Conservation (phyloP, 2,888 invertebrate species). For the Polymixis flavicincta region DNA sequence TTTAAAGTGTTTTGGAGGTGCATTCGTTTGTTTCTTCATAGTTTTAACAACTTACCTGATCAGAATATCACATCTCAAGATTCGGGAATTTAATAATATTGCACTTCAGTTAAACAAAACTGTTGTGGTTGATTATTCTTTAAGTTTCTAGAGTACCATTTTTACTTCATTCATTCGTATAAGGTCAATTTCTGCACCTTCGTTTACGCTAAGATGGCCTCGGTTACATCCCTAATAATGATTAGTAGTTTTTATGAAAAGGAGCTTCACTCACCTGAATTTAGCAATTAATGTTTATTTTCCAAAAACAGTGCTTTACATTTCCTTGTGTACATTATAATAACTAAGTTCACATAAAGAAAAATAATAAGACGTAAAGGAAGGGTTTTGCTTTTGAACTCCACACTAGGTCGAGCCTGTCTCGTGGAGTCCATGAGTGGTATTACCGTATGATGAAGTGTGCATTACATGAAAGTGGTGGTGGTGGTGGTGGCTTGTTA, state of each 20-base stretch:
- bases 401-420: too few species aligned
- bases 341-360: too few species aligned
- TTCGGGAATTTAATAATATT: background rate
- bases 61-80: background rate
- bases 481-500: too few species aligned
- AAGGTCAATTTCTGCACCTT: background rate
- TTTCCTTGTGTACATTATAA: too few species aligned
- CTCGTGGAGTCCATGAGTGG: too few species aligned
- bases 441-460: too few species aligned
- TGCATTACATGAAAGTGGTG: too few species aligned
- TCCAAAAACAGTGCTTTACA: too few species aligned
- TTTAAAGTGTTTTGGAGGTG: slow-evolving; percentile 30
- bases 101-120: background rate
- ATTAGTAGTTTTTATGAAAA: background rate
- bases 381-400: too few species aligned
- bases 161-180: background rate
- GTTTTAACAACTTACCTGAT: slow-evolving; percentile 16
- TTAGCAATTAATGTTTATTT: too few species aligned
- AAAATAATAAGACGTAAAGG: too few species aligned
- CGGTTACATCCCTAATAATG: background rate
- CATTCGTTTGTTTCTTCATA: slow-evolving; percentile 33
- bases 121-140: background rate
- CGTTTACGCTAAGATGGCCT: background rate
- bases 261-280: background rate
- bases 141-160: background rate